Evolutionary conservation across 2,113 vertebrate species (phyloP), one percentile per base, ranked within the genome.

Genomic region (Nothocercus julius): DNA sequence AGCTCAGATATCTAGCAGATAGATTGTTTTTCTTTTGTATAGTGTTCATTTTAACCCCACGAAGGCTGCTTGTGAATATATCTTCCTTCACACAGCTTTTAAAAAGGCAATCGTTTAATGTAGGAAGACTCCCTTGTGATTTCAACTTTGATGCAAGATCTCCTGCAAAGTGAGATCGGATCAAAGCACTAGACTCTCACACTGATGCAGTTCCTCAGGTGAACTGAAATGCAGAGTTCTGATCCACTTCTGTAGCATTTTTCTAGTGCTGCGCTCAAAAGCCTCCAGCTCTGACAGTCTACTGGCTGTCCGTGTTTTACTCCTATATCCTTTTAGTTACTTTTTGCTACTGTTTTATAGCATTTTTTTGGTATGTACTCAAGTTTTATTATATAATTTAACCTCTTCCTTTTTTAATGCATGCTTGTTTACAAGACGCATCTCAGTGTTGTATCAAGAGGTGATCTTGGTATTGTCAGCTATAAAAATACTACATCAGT

Each of bases 381-480:
- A 9, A 67, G 75, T 93, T 89, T 95, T 94, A 88, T 62, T 75
- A 64, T 45, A 27, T 81, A 9, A 14, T 80, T 92, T n/a, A 51
- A 85, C 69, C 79, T 92, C 73, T 77, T 92, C 95, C 64, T 69
- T 82, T 85, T 93, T 93, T 75, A 53, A 54, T 17, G 74, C 92
- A 2, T 89, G 44, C 54, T 83, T 93, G 63, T 97, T 89, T 96
- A 74, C 56, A 62, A 63, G 84, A 38, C 30, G 36, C 70, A 88
- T 92, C 93, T 96, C 83, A 75, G 83, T 92, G 77, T 82, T 95
- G 64, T 58, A 70, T 73, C 93, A 42, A 36, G 78, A 82, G 22
- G 47, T 64, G 92, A 49, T 90, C 87, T 61, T 78, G 93, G 89
- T 86, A 21, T 64, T 49, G 36, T 19, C 56, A 56, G 64, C 85